phyloP scores from a whole-genome alignment of 1,140 invertebrate genomes.

The Rhagoletis zephyria region DNA sequence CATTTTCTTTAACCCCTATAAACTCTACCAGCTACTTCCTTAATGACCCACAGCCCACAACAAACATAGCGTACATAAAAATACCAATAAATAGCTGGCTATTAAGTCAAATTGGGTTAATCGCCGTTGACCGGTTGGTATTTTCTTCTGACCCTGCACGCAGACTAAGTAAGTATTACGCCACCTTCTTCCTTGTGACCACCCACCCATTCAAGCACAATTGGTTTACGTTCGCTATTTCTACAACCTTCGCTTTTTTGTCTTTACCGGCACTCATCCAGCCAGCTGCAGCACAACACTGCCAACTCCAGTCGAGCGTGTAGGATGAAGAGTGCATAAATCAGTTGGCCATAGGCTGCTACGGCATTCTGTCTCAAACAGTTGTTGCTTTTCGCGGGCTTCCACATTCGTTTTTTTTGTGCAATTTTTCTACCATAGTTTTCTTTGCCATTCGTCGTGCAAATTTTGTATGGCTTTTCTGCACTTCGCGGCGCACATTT shows the following conservation, averaged over 20 bases:
- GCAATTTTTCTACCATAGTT: background rate
- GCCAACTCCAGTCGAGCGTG: background rate
- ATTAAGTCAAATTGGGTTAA: slow-evolving; percentile 46
- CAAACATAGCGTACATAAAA: background rate
- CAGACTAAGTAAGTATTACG: background rate
- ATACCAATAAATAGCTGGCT: background rate
- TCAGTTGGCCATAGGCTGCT: background rate
- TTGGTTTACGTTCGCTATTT: background rate
- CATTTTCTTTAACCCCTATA: slow-evolving; percentile 18
- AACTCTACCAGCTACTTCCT: slow-evolving; percentile 10
- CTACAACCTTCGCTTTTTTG: too few species aligned
- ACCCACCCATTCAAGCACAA: background rate
- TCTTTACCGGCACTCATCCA: too few species aligned
- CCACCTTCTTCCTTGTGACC: slow-evolving; percentile 14
- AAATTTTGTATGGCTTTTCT: slow-evolving; percentile 19
- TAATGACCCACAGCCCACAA: background rate
- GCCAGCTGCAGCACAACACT: background rate
- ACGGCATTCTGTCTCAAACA: background rate
- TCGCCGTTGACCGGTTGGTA: background rate
- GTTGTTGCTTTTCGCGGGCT: too few species aligned
- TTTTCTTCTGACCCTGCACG: slow-evolving; percentile 7
- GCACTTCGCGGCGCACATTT: slow-evolving; percentile 9
- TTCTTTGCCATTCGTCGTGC: background rate
- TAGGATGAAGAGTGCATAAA: background rate
- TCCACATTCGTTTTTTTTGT: background rate